These are phyloP conservation scores for Monodelphis domestica DNA, from an alignment of 2,797 vertebrate species.

Conservation along the genomic window DNA sequence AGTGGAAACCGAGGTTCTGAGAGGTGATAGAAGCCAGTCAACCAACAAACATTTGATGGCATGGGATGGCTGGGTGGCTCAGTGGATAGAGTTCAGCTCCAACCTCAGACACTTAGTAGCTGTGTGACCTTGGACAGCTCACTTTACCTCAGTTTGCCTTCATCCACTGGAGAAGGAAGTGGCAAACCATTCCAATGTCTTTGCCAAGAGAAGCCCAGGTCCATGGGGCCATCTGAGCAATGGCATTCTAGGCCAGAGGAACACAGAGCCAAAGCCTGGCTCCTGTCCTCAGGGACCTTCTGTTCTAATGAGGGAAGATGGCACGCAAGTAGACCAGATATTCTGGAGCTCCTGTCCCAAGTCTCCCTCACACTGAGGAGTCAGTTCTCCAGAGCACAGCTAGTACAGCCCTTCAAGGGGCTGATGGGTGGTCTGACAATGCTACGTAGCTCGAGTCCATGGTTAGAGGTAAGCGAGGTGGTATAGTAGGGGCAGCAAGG, in stretches of 20 bases:
- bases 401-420: neutral
- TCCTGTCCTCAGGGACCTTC: neutral
- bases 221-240: too few species aligned
- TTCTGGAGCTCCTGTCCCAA: neutral
- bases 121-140: too few species aligned
- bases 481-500: too few species aligned
- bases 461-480: too few species aligned
- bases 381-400: neutral
- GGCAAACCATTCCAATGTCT: too few species aligned
- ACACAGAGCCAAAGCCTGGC: neutral
- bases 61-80: too few species aligned
- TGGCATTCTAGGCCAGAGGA: rapidly evolving
- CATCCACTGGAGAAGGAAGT: too few species aligned
- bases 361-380: neutral
- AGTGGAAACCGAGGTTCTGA: neutral
- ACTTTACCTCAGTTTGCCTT: too few species aligned
- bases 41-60: rapidly evolving
- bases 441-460: too few species aligned
- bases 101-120: too few species aligned
- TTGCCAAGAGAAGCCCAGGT: too few species aligned
- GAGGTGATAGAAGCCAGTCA: neutral
- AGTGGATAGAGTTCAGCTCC: too few species aligned
- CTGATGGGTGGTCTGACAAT: neutral
- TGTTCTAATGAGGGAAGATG: neutral
- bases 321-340: neutral